phyloP scores from a whole-genome alignment of 2,797 vertebrate species.

The Semotilus atromaculatus region DNA sequence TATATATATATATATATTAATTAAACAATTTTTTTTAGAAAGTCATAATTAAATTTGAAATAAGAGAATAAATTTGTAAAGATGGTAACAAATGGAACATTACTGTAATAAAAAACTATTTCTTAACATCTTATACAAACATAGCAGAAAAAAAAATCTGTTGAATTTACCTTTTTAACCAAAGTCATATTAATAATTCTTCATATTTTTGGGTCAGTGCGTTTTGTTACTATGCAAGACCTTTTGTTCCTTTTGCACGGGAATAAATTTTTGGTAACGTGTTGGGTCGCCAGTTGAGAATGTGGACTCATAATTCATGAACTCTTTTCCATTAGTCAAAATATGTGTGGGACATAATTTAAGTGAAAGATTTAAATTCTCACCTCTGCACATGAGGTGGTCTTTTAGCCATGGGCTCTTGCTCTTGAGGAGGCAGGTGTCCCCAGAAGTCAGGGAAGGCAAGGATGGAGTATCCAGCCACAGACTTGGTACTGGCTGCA shows the following conservation, averaged over 20 bases:
- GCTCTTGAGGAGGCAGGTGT: conserved; percentile 74
- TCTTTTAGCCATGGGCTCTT: conserved; percentile 77
- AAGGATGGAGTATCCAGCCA: conserved; percentile 81
- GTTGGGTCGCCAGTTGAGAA: neutral
- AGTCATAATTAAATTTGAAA: too few species aligned
- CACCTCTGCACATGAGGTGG: conserved; percentile 82
- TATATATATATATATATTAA: too few species aligned
- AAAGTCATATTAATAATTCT: neutral
- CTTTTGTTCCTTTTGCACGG: neutral
- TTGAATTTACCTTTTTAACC: neutral
- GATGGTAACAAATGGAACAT: too few species aligned
- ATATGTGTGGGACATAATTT: neutral
- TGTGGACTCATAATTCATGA: neutral
- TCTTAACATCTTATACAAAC: too few species aligned
- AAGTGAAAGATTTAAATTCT: conserved; percentile 33
- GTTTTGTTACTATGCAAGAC: neutral
- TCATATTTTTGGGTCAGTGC: neutral
- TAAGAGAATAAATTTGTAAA: too few species aligned
- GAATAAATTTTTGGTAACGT: neutral
- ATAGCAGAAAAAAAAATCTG: neutral
- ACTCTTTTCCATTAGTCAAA: neutral
- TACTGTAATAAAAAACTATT: too few species aligned
- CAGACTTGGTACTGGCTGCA: conserved; percentile 78
- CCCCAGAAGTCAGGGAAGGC: conserved; percentile 94
- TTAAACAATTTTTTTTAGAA: too few species aligned